phyloP scores from a whole-genome alignment of 1,140 invertebrate genomes.

The Megalopta genalis region DNA sequence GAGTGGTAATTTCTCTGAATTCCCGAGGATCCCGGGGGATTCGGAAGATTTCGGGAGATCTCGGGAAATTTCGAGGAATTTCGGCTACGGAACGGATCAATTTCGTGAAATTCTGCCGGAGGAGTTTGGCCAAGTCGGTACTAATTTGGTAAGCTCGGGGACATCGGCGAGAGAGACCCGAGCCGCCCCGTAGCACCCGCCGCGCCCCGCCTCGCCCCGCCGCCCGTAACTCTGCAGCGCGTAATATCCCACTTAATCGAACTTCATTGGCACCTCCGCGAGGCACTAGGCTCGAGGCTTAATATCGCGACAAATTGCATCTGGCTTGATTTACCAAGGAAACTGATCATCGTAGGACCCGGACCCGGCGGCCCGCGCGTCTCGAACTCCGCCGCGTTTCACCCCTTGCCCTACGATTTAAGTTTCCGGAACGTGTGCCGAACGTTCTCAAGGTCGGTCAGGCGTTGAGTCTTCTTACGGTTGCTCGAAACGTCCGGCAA shows the following conservation, averaged over 20 bases:
- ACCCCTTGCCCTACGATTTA: too few species aligned
- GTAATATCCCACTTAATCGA: slow-evolving; percentile 47
- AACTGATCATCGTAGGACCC: slow-evolving; percentile 18
- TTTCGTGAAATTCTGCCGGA: background rate
- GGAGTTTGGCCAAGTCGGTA: background rate
- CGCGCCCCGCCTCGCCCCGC: too few species aligned
- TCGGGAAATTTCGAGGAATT: background rate
- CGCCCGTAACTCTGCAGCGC: slow-evolving; percentile 27
- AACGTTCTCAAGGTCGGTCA: too few species aligned
- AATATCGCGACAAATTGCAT: slow-evolving; percentile 54
- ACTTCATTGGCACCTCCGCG: slow-evolving; percentile 50
- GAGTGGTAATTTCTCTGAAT: too few species aligned
- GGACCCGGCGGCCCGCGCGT: too few species aligned
- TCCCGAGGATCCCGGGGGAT: background rate
- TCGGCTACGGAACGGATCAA: background rate
- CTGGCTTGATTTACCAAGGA: slow-evolving; percentile 41
- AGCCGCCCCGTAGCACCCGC: background rate
- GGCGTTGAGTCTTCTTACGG: too few species aligned
- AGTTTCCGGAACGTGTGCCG: too few species aligned
- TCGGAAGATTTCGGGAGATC: background rate
- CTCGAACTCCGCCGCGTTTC: too few species aligned
- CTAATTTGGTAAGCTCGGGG: slow-evolving; percentile 26
- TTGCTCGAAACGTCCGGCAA: too few species aligned
- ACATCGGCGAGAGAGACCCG: slow-evolving; percentile 12
- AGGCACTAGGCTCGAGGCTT: slow-evolving; percentile 14